Evolutionary conservation across 1,140 invertebrate species (phyloP).

Genomic region (Brachionus paranguensis): DNA sequence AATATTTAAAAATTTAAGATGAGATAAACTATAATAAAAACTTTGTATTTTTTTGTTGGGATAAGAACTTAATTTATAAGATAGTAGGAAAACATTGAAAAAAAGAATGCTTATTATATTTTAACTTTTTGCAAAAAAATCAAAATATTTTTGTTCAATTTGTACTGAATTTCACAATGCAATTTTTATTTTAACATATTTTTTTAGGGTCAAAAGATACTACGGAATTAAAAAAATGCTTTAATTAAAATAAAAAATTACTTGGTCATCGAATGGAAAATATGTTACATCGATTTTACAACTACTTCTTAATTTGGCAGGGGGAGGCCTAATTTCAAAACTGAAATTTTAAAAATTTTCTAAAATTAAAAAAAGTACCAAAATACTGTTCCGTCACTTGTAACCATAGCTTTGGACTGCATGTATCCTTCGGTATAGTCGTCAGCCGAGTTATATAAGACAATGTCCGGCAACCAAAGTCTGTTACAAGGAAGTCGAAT

Average conservation of each 20-base stretch:
- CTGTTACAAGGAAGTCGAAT: conserved; percentile 58
- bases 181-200: no score
- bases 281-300: conserved; percentile 54
- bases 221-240: no score
- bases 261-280: conserved; percentile 53
- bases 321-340: conserved; percentile 51
- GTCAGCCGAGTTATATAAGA: conserved; percentile 52
- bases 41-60: no score
- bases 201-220: background rate
- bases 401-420: conserved; percentile 59
- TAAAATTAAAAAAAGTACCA: conserved; percentile 47
- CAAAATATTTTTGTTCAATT: no score
- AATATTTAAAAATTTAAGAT: no score
- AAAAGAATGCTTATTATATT: no score
- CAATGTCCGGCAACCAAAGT: conserved; percentile 53
- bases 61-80: no score
- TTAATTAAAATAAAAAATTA: background rate
- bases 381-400: conserved; percentile 58
- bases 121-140: no score
- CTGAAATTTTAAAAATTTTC: background rate
- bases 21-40: no score
- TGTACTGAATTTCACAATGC: no score
- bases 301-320: conserved; percentile 56
- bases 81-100: no score
- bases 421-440: conserved; percentile 61